Conservation (phyloP, 1,140 invertebrate species). For the Nymphalis io region DNA sequence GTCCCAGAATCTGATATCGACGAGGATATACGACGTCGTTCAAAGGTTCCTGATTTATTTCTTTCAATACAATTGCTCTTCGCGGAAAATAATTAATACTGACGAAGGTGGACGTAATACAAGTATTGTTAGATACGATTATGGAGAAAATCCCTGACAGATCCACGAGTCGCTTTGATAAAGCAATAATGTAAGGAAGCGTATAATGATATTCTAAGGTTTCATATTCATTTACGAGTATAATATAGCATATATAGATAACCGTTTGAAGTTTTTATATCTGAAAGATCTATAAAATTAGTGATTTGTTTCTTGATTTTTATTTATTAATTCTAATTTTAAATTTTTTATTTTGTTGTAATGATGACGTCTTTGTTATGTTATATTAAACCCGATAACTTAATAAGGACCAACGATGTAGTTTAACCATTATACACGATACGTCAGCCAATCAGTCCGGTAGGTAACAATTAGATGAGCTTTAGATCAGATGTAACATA, state of each 20-base stretch:
- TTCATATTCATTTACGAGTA: slow-evolving; percentile 19
- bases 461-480: no score
- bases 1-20: slow-evolving; percentile 26
- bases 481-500: no score
- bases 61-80: slow-evolving; percentile 28
- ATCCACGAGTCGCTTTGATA: slow-evolving; percentile 10
- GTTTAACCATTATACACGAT: no score
- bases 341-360: background rate
- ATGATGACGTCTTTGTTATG: no score
- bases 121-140: slow-evolving; percentile 26
- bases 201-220: slow-evolving; percentile 16
- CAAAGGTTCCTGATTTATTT: slow-evolving; percentile 41
- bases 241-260: slow-evolving; percentile 13
- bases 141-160: slow-evolving; percentile 27
- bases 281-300: slow-evolving; percentile 1
- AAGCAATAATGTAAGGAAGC: slow-evolving; percentile 18
- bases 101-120: slow-evolving; percentile 21
- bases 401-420: no score
- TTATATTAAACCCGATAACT: no score
- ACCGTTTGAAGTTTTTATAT: background rate
- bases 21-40: slow-evolving; percentile 23
- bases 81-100: slow-evolving; percentile 26
- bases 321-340: background rate
- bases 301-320: background rate
- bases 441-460: no score